Conservation (phyloP, 2,888 invertebrate genomes). For the Calameuta idolon region DNA sequence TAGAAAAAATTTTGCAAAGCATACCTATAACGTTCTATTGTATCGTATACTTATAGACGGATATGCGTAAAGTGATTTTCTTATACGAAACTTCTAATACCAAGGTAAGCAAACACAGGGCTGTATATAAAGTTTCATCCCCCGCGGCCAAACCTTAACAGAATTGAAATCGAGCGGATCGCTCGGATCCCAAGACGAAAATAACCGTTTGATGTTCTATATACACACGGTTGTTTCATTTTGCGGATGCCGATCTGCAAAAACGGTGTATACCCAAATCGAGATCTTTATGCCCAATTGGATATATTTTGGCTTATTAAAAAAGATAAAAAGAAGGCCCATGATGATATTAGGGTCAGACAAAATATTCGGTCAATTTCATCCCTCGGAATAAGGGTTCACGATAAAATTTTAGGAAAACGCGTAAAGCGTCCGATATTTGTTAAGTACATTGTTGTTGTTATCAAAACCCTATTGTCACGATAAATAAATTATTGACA, state of each 20-base stretch:
- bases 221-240: not conserved
- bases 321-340: not conserved
- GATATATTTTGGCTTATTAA: not conserved
- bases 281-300: not conserved
- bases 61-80: not conserved
- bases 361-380: not conserved
- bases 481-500: not conserved
- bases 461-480: not conserved
- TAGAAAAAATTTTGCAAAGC: not conserved
- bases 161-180: not conserved
- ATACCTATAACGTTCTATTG: not conserved
- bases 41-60: not conserved
- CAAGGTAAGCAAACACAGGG: not conserved
- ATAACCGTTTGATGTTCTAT: not conserved
- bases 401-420: not conserved
- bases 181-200: not conserved
- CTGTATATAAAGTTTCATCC: not conserved
- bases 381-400: not conserved
- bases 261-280: not conserved
- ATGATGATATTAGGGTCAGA: not conserved
- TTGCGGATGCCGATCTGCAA: not conserved
- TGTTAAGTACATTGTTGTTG: not conserved
- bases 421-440: not conserved
- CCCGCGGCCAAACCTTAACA: not conserved
- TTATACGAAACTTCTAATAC: not conserved